phyloP scores from a whole-genome alignment of 1,140 invertebrate species.

The Drosophila watanabei region DNA sequence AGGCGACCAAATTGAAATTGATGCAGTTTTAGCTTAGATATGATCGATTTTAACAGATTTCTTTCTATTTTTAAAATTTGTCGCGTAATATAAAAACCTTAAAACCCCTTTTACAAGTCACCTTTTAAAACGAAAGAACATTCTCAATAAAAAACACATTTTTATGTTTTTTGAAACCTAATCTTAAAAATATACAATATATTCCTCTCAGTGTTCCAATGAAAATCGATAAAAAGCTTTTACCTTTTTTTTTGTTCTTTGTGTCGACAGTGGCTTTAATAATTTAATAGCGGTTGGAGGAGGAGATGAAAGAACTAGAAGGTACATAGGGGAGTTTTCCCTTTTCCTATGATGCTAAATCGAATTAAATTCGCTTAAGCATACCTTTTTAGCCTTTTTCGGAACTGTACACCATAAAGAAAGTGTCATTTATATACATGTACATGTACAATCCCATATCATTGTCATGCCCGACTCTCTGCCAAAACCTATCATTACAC shows the following conservation, averaged over 20 bases:
- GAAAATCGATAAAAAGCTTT: slow-evolving; percentile 70
- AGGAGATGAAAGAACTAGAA: not conserved
- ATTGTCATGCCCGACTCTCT: not conserved
- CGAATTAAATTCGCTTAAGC: not conserved
- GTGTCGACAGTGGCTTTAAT: slow-evolving; percentile 53
- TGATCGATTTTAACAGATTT: too few relatives aligned
- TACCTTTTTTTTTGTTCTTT: slow-evolving; percentile 8
- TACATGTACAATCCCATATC: not conserved
- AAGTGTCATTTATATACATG: not conserved
- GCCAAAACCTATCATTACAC: not conserved
- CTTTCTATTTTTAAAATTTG: too few relatives aligned
- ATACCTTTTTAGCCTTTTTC: not conserved
- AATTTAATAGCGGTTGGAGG: slow-evolving; percentile 36
- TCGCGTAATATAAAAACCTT: too few relatives aligned
- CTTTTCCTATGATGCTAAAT: slow-evolving; percentile 5
- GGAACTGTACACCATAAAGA: slow-evolving; percentile 6
- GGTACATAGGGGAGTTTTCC: slow-evolving; percentile 15
- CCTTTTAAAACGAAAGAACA: not conserved
- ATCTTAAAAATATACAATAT: not conserved
- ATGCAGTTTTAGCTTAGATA: not conserved
- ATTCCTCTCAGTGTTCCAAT: slow-evolving; percentile 1
- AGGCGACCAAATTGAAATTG: not conserved
- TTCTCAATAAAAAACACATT: not conserved
- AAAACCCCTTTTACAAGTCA: too few relatives aligned
- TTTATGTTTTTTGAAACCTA: not conserved